Base-by-base conservation (phyloP, 1,140 invertebrate genomes). In the Heliconius nattereri region DNA sequence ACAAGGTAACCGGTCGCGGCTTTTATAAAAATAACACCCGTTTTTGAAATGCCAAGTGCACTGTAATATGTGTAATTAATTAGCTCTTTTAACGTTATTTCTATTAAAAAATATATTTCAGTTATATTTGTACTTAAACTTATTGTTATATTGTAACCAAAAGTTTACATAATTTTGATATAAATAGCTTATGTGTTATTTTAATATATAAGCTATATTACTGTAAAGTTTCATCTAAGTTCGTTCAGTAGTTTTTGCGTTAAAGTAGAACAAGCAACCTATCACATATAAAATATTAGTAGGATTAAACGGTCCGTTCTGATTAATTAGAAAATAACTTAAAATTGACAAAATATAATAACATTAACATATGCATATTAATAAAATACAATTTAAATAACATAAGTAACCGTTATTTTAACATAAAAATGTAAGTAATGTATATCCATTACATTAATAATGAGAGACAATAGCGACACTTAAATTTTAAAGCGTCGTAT, bases 401-500 rank as follows among this genome's bases (percentile, higher is more conserved):
- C 20, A 57, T 23, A 9, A 57, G 23, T 23, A 23, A 57, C 2
- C 19, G 23, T 71, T 71, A 71, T 20, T 71, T 23, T 3, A 32
- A 71, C 29, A 32, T 71, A 71, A 71, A 71, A 71, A 71, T 23
- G 40, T 19, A 71, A 19, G 70, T 71, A 16, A 71, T 23, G 20
- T 60, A 60, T 29, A 66, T 29, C 11, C 23, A 66, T 66, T 66
- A 66, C 26, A 26, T 66, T 66, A 66, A 66, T 66, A 81, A 77
- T 81, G 75, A 73, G 35, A 29, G 52, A 78, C 76, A 79, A 79
- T 82, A 80, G 73, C 57, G 70, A 79, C 70, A 75, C 23, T 82
- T 73, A 79, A 75, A 78, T 78, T 87, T 87, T 86, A 89, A 89
- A 90, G 87, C 82, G 83, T 89, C 90, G 87, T 94, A 92, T 90